phyloP scores from a whole-genome alignment of 2,888 invertebrate species.

The Asteroscopus sphinx region DNA sequence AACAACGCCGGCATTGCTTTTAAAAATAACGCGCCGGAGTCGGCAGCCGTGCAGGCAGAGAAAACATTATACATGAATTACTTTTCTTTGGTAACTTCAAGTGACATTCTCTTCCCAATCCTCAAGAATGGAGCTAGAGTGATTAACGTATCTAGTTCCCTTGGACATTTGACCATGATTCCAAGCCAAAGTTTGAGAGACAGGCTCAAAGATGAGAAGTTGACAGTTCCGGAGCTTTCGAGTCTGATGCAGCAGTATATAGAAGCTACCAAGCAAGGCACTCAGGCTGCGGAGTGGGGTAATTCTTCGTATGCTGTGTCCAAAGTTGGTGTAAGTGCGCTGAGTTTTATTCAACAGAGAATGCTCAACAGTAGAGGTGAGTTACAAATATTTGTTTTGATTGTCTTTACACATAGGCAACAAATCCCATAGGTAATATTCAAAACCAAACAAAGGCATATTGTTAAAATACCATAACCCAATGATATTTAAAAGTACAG shows the following conservation, averaged over 20 bases:
- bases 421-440: too few species aligned
- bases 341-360: conserved; percentile 92
- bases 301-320: conserved; percentile 92
- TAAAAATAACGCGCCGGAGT: conserved; percentile 91
- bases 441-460: too few species aligned
- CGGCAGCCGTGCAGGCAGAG: conserved; percentile 92
- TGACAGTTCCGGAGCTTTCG: conserved; percentile 90
- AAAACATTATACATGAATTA: conserved; percentile 93
- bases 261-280: conserved; percentile 84
- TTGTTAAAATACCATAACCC: too few species aligned
- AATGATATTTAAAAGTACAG: too few species aligned
- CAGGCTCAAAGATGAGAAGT: conserved; percentile 85
- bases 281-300: conserved; percentile 87
- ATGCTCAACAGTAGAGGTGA: conserved; percentile 74
- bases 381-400: too few species aligned
- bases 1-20: conserved; percentile 95
- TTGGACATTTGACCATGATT: conserved; percentile 90
- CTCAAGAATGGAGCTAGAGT: conserved; percentile 92
- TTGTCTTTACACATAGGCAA: too few species aligned
- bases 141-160: conserved; percentile 92
- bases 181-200: conserved; percentile 87
- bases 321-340: conserved; percentile 93
- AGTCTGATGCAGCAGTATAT: conserved; percentile 92
- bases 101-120: conserved; percentile 92
- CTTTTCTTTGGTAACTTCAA: conserved; percentile 91